These are phyloP conservation scores for Zosterops borbonicus DNA, from an alignment of 2,113 vertebrate species.

Conservation along the genomic window DNA sequence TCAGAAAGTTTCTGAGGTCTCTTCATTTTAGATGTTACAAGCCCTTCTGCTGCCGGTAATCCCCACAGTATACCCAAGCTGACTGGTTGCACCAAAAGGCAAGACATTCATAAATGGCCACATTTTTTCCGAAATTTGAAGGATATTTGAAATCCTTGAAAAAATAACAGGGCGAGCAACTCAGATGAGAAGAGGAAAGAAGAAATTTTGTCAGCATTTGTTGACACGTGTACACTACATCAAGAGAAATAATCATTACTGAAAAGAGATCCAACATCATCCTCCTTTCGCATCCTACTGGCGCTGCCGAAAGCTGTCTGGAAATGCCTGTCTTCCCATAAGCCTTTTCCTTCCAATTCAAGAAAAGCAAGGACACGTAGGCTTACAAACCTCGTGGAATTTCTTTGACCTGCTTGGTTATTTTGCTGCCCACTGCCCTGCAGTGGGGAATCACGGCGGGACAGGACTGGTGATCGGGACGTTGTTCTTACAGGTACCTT, in stretches of 20 bases:
- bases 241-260: neutral
- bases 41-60: neutral
- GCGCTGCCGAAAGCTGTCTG: neutral
- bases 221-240: neutral
- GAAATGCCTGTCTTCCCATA: neutral
- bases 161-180: neutral
- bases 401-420: constrained; percentile 84
- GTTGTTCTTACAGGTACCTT: constrained; percentile 93
- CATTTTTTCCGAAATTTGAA: neutral
- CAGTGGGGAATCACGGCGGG: constrained; percentile 90
- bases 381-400: constrained; percentile 82
- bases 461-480: constrained; percentile 90
- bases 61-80: neutral
- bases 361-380: neutral
- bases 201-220: neutral
- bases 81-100: neutral
- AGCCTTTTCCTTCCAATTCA: neutral
- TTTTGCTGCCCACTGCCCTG: constrained; percentile 81
- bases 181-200: neutral
- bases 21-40: neutral
- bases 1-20: neutral
- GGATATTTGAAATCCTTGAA: neutral
- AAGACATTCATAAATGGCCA: neutral
- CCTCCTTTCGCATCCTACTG: neutral
- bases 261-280: neutral